Percentiles rank a stretch among this genome's conserved stretches.
Evolutionary conservation across 1,140 invertebrate genomes (phyloP).

Genomic region (Phthorimaea operculella): DNA sequence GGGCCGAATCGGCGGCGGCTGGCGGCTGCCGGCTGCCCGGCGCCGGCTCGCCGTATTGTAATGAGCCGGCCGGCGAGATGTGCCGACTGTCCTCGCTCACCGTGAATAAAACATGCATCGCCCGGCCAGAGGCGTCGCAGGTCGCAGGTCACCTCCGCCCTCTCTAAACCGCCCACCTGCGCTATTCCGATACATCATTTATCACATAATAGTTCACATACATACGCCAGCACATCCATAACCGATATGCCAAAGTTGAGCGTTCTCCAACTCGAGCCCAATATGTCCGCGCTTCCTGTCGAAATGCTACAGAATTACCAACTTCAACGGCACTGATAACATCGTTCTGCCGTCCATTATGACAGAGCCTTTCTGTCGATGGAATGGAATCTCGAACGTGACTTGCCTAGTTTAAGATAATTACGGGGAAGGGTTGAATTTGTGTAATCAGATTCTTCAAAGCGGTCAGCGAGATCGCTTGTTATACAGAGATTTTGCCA

Average conservation of each 20-base stretch:
- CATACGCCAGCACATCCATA: no score
- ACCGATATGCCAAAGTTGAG: no score
- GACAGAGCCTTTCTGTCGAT: conserved; percentile 13
- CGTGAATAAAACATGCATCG: conserved; percentile 43
- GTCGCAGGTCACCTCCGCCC: conserved; percentile 1
- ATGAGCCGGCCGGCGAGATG: conserved; percentile 27
- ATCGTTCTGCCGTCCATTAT: conserved; percentile 16
- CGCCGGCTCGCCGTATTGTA: conserved; percentile 43
- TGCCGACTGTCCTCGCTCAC: conserved; percentile 5
- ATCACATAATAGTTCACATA: conserved; percentile 18
- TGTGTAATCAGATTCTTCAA: conserved; percentile 19
- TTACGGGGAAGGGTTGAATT: conserved; percentile 21
- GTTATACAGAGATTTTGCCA: conserved; percentile 4
- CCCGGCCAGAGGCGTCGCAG: conserved; percentile 5
- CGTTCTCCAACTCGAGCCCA: no score
- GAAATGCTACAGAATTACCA: background rate
- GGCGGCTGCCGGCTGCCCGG: background rate
- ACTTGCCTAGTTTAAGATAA: conserved; percentile 21
- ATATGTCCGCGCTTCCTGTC: background rate
- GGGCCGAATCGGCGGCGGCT: conserved; percentile 37
- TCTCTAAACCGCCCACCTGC: background rate
- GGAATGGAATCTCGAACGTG: conserved; percentile 12
- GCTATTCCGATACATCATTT: conserved; percentile 10
- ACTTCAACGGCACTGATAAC: conserved; percentile 6
- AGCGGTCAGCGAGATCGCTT: conserved; percentile 17